phyloP scores from a whole-genome alignment of 2,797 vertebrate genomes.

The Acropternis orthonyx region DNA sequence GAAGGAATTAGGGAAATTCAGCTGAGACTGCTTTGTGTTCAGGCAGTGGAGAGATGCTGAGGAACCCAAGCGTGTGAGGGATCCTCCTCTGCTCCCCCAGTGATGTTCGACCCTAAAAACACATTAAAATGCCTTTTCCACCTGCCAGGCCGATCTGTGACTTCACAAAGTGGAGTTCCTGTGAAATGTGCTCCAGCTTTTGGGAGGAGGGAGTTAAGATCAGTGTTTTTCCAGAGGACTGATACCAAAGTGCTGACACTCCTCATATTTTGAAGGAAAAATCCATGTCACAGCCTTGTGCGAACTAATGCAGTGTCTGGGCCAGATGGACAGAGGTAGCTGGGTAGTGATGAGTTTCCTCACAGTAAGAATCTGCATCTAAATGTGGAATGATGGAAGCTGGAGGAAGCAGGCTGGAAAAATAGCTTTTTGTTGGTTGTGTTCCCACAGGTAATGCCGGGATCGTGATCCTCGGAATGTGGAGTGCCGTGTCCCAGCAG shows the following conservation, averaged over 20 bases:
- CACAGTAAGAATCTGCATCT: background rate
- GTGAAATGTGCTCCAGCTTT: background rate
- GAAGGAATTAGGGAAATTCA: slow-evolving; percentile 41
- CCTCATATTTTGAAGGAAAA: background rate
- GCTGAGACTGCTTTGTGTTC: background rate
- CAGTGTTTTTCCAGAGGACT: background rate
- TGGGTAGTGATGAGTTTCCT: background rate
- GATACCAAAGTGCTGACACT: background rate
- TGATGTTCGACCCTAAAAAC: accelerated
- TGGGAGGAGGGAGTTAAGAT: background rate
- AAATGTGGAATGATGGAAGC: background rate
- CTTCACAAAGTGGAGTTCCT: background rate
- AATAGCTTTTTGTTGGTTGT: background rate
- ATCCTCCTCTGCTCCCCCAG: background rate
- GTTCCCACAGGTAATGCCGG: background rate
- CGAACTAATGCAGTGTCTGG: background rate
- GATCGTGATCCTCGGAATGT: background rate
- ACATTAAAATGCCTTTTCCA: background rate
- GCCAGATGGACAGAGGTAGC: background rate
- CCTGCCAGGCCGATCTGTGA: background rate
- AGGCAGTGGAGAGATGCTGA: background rate
- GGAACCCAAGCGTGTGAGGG: background rate
- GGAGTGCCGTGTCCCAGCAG: background rate
- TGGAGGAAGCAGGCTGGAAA: background rate
- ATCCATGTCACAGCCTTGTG: background rate